Percentiles rank a stretch among this genome's conserved stretches.
Evolutionary conservation across 2,888 invertebrate species (phyloP).

Genomic region (Drosophila ochracea): DNA sequence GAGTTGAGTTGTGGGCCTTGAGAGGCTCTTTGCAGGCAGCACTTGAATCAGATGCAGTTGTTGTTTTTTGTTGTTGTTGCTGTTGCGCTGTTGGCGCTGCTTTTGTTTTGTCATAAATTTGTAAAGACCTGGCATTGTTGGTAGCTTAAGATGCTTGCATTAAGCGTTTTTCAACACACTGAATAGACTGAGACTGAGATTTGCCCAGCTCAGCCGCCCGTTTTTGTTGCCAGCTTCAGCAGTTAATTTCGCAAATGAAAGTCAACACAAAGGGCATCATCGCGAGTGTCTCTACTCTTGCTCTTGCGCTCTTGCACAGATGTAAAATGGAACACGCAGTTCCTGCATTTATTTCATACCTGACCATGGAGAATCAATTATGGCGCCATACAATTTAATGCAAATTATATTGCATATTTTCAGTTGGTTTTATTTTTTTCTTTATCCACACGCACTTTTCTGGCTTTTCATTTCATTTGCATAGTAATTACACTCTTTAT

Average conservation of each 20-base stretch:
- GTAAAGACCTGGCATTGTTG: slow-evolving; percentile 51
- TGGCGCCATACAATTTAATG: slow-evolving; percentile 35
- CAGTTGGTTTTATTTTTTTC: background rate
- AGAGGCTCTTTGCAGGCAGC: slow-evolving; percentile 52
- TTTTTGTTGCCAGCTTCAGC: slow-evolving; percentile 30
- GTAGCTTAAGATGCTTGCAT: slow-evolving; percentile 51
- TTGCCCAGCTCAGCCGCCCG: background rate
- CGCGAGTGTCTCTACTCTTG: background rate
- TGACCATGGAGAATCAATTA: slow-evolving; percentile 69
- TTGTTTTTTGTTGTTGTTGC: slow-evolving; percentile 31
- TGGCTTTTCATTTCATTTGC: slow-evolving; percentile 1
- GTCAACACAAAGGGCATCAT: slow-evolving; percentile 8
- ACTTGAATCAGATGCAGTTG: slow-evolving; percentile 56
- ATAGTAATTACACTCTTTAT: slow-evolving; percentile 14
- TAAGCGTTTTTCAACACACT: slow-evolving; percentile 60
- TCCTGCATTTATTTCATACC: slow-evolving; percentile 38
- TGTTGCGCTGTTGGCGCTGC: slow-evolving; percentile 18
- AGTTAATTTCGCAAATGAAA: slow-evolving; percentile 70
- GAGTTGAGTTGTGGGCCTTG: slow-evolving; percentile 47
- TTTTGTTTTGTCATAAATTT: slow-evolving; percentile 61
- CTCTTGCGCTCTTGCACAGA: background rate
- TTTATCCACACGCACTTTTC: slow-evolving; percentile 4
- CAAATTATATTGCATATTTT: slow-evolving; percentile 44
- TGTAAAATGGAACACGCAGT: slow-evolving; percentile 17
- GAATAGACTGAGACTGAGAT: slow-evolving; percentile 34